phyloP scores from a whole-genome alignment of 2,113 vertebrate species.

The Montifringilla adamsi region DNA sequence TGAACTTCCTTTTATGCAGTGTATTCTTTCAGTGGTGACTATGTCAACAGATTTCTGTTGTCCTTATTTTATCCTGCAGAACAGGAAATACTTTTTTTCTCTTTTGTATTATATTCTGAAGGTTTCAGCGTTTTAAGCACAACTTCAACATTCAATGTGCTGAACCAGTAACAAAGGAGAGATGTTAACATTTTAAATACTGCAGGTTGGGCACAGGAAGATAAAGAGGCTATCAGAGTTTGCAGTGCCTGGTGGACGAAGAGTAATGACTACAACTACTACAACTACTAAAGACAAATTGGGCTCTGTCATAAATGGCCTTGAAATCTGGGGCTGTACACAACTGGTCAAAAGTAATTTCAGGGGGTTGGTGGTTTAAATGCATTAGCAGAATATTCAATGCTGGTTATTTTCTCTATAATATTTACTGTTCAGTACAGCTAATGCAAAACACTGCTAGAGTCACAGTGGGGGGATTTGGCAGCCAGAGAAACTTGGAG shows the following conservation, averaged over 20 bases:
- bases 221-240: neutral
- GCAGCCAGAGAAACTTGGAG: conserved; percentile 28
- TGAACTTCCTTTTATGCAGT: conserved; percentile 13
- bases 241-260: neutral
- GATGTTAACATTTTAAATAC: neutral
- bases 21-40: neutral
- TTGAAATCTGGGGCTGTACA: neutral
- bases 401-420: conserved; percentile 40
- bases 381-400: conserved; percentile 23
- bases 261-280: neutral
- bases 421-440: conserved; percentile 60
- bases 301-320: neutral
- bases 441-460: conserved; percentile 60
- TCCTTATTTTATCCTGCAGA: neutral
- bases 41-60: conserved; percentile 14
- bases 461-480: conserved; percentile 35
- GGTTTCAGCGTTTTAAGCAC: neutral
- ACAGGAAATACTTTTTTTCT: neutral
- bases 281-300: neutral
- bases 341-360: conserved; percentile 51
- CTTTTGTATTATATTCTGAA: neutral
- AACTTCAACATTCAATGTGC: neutral
- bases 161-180: neutral
- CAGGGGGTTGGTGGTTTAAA: conserved; percentile 11
- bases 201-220: neutral